phyloP scores from a whole-genome alignment of 2,888 invertebrate species.

The Drosophila meridiana region DNA sequence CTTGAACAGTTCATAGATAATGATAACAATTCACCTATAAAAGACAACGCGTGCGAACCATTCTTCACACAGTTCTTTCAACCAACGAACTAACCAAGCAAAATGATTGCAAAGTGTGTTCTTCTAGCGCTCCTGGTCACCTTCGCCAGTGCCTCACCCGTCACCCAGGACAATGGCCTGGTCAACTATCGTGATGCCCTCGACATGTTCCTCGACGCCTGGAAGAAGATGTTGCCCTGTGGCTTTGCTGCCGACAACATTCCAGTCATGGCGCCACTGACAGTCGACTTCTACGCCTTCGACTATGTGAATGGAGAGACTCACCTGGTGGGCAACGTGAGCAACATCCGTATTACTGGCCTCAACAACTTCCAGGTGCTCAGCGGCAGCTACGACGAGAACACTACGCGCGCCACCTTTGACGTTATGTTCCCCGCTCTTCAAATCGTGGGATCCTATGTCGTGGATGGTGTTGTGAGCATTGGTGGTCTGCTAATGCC shows the following conservation, averaged over 20 bases:
- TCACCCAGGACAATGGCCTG: slow-evolving; percentile 20
- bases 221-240: slow-evolving; percentile 72
- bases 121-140: slow-evolving; percentile 48
- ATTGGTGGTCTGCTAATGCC: slow-evolving; percentile 49
- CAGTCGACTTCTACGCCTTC: slow-evolving; percentile 30
- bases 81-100: slow-evolving; percentile 10
- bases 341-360: slow-evolving; percentile 67
- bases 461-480: slow-evolving; percentile 46
- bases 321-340: slow-evolving; percentile 61
- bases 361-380: slow-evolving; percentile 62
- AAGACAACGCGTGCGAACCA: neutral
- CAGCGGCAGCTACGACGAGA: slow-evolving; percentile 46
- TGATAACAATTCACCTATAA: slow-evolving; percentile 8
- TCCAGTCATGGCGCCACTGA: slow-evolving; percentile 67
- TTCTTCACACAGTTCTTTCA: slow-evolving; percentile 8
- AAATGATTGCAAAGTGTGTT: slow-evolving; percentile 54
- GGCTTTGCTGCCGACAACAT: slow-evolving; percentile 62
- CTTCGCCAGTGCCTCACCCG: slow-evolving; percentile 16
- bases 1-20: neutral
- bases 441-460: slow-evolving; percentile 61
- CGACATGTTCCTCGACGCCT: slow-evolving; percentile 46
- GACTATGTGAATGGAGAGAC: slow-evolving; percentile 33
- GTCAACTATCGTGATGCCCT: slow-evolving; percentile 57
- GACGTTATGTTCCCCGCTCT: slow-evolving; percentile 65
- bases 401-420: slow-evolving; percentile 53